Conservation (phyloP, 2,797 vertebrate genomes). For the Phataginus tetradactyla region DNA sequence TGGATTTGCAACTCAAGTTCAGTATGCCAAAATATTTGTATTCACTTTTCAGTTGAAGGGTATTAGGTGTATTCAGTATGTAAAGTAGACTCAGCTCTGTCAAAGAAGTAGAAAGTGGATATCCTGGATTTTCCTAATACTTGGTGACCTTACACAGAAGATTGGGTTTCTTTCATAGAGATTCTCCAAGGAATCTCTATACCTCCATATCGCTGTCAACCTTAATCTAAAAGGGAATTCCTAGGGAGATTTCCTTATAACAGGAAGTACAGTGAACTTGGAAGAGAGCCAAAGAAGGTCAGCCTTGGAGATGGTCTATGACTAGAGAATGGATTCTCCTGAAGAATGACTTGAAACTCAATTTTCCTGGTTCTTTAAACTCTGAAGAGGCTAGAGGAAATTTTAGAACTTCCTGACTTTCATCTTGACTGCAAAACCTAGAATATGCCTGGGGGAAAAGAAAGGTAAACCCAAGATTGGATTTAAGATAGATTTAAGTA, state of each 20-base stretch:
- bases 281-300: background rate
- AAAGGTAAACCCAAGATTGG: background rate
- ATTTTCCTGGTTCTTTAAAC: background rate
- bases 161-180: background rate
- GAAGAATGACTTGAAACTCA: background rate
- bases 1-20: conserved; percentile 14
- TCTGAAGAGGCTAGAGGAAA: background rate
- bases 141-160: background rate
- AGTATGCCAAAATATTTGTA: background rate
- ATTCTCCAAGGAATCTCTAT: background rate
- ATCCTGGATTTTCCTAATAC: background rate
- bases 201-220: background rate
- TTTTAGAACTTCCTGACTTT: background rate
- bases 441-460: background rate
- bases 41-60: background rate
- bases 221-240: background rate
- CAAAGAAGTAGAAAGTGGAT: background rate
- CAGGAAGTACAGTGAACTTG: background rate
- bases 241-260: background rate
- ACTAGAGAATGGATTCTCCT: background rate
- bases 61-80: background rate
- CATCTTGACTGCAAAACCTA: conserved; percentile 3
- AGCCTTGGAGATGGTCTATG: background rate
- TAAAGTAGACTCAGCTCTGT: background rate
- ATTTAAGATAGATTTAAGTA: conserved; percentile 18